These are phyloP conservation scores for Cheirogaleus medius DNA, from an alignment of 2,113 vertebrate species.

Conservation along the genomic window DNA sequence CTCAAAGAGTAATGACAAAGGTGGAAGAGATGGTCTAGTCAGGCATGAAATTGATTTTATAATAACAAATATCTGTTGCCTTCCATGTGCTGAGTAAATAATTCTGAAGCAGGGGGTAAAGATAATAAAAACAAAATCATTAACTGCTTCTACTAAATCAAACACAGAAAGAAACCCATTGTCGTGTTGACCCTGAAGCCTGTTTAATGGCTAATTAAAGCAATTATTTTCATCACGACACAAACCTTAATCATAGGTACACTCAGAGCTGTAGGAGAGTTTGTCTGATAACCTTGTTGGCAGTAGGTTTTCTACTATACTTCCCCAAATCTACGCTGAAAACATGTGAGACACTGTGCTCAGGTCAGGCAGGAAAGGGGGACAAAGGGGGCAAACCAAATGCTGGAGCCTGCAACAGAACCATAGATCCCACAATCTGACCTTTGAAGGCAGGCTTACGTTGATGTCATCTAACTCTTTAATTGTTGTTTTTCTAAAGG, in stretches of 20 bases:
- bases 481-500: background rate
- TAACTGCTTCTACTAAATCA: slow-evolving; percentile 94
- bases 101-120: slow-evolving; percentile 93
- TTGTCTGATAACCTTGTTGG: slow-evolving; percentile 38
- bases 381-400: background rate
- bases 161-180: slow-evolving; percentile 90
- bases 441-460: background rate
- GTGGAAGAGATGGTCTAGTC: slow-evolving; percentile 91
- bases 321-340: background rate
- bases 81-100: slow-evolving; percentile 95
- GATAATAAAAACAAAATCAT: slow-evolving; percentile 95
- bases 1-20: slow-evolving; percentile 87
- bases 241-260: slow-evolving; percentile 87
- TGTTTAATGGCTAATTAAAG: slow-evolving; percentile 96
- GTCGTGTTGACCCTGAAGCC: slow-evolving; percentile 93
- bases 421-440: background rate
- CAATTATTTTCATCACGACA: slow-evolving; percentile 92
- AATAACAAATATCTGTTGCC: slow-evolving; percentile 97
- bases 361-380: background rate
- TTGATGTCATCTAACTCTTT: background rate
- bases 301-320: slow-evolving; percentile 28
- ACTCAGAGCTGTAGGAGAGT: slow-evolving; percentile 56
- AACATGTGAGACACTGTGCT: background rate
- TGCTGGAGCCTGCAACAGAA: background rate
- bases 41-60: slow-evolving; percentile 99